phyloP scores from a whole-genome alignment of 37 sponge, comb jelly and placozoan species.

The Axinella damicornis region DNA sequence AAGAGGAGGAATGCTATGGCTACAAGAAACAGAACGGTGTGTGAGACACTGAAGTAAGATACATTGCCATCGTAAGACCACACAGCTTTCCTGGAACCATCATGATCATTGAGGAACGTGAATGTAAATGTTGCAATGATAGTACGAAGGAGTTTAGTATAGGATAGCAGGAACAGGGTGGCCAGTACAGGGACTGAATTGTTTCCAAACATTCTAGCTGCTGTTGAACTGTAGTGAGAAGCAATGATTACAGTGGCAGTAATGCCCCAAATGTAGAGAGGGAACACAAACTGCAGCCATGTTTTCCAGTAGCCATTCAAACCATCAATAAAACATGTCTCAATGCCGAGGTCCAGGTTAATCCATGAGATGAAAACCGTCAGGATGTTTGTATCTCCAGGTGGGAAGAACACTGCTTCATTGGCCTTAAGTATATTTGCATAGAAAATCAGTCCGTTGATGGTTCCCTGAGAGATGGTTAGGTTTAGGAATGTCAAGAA shows the following conservation, averaged over 20 bases:
- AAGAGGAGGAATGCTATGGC: not conserved
- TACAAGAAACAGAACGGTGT: not conserved
- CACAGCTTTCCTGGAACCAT: not conserved
- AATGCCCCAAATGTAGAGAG: constrained; percentile 10
- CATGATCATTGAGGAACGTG: not conserved
- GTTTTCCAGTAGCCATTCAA: constrained; percentile 17
- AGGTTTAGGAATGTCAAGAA: not conserved
- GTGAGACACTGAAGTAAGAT: not conserved
- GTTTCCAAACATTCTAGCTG: not conserved
- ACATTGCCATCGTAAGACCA: constrained; percentile 32
- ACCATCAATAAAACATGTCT: constrained; percentile 33
- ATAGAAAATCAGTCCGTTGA: constrained; percentile 19
- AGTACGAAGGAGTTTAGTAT: not conserved
- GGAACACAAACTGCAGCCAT: constrained; percentile 45
- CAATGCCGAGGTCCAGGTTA: constrained; percentile 41
- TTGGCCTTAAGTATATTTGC: not conserved
- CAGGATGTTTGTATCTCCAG: not conserved
- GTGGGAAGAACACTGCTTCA: not conserved
- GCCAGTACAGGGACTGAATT: not conserved
- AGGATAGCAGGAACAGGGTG: constrained; percentile 15
- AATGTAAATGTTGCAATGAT: not conserved
- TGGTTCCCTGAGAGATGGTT: not conserved
- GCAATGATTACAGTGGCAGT: not conserved
- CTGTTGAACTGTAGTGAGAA: not conserved
- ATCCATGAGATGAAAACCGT: constrained; percentile 32